Conservation (phyloP, 2,797 vertebrate genomes). For the Dendrocincla fuliginosa region DNA sequence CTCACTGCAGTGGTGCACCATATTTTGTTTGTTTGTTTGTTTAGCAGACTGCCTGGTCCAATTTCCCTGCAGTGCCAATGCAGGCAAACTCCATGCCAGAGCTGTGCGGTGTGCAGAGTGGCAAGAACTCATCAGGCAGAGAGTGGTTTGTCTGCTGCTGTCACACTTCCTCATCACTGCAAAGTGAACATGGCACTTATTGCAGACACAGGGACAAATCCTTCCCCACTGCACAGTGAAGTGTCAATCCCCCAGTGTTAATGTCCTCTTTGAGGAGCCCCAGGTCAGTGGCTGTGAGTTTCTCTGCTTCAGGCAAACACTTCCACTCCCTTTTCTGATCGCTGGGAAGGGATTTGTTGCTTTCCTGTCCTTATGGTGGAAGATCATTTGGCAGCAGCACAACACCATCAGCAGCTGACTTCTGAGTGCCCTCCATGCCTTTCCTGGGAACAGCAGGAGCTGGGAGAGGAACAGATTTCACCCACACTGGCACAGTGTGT, state of each 20-base stretch:
- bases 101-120: accelerated
- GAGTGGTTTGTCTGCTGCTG: background rate
- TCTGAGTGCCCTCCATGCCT: background rate
- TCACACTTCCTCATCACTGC: accelerated
- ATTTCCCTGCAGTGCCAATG: background rate
- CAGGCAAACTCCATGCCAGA: background rate
- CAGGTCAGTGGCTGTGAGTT: background rate
- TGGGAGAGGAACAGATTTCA: background rate
- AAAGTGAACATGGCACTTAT: accelerated
- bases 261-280: background rate
- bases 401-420: background rate
- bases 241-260: background rate
- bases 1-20: background rate
- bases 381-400: background rate
- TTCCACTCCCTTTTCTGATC: background rate
- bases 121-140: background rate
- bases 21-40: background rate
- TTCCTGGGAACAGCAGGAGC: background rate
- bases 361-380: background rate
- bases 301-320: background rate
- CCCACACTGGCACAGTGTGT: accelerated
- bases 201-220: background rate
- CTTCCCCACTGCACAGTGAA: too few relatives aligned
- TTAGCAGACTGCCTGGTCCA: background rate
- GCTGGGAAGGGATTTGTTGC: background rate